These are phyloP conservation scores for Rhyacophila brunnea DNA, from an alignment of 1,140 invertebrate genomes.

Conservation along the genomic window DNA sequence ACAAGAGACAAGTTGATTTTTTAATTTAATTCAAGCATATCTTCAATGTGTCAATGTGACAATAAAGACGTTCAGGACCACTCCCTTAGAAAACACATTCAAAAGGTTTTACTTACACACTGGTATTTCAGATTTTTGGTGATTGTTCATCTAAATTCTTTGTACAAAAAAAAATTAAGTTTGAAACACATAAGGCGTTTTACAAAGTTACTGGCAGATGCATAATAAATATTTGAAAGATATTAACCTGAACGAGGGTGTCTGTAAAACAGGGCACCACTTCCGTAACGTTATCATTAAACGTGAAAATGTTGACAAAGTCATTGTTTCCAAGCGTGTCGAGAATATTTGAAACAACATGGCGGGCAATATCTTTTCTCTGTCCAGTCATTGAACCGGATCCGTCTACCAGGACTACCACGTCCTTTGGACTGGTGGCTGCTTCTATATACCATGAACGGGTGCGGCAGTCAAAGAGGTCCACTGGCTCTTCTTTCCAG, in stretches of 20 bases:
- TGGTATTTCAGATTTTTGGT: too few relatives aligned
- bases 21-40: too few relatives aligned
- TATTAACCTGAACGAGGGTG: constrained; percentile 75
- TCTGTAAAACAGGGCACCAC: constrained; percentile 87
- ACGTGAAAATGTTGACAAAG: constrained; percentile 94
- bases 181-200: too few relatives aligned
- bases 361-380: constrained; percentile 88
- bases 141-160: too few relatives aligned
- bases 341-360: constrained; percentile 91
- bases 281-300: constrained; percentile 73
- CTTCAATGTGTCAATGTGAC: too few relatives aligned
- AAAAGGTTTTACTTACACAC: too few relatives aligned
- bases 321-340: constrained; percentile 98
- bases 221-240: too few relatives aligned
- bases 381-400: constrained; percentile 97
- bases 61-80: too few relatives aligned
- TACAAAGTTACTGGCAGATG: too few relatives aligned
- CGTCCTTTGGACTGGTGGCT: constrained; percentile 94
- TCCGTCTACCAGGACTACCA: constrained; percentile 91
- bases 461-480: constrained; percentile 86
- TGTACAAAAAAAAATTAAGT: too few relatives aligned
- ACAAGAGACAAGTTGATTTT: too few relatives aligned
- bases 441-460: constrained; percentile 95
- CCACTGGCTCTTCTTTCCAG: constrained; percentile 71
- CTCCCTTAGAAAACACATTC: too few relatives aligned